Base-by-base conservation (phyloP, 2,113 vertebrate species). In the Callipepla californica region DNA sequence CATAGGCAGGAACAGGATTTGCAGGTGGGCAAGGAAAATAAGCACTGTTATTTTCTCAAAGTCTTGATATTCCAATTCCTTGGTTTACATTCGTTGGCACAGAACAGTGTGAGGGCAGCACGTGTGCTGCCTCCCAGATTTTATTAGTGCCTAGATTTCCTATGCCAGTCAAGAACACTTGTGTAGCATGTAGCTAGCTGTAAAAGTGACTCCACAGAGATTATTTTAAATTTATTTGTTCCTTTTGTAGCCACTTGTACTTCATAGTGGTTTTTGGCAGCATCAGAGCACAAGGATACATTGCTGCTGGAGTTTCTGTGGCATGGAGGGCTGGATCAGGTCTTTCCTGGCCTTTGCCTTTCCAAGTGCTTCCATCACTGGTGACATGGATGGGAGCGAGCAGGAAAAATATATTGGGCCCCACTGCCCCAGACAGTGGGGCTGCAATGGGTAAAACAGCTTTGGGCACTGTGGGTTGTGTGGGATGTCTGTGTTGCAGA, bases 21-120 rank as follows among this genome's bases (percentile, higher is more conserved):
- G 58, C 90, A 91, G 93, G 96, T 90, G 94, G 91, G 79, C 87
- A 93, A 70, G 65, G 85, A 76, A 92, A 94, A 90, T 79, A 93
- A 94, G 34, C 73, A 68, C 68, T 66, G 65, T 72, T 82, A 88
- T 94, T 96, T 94, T 88, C 90, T 72, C 40, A 15, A 68, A 88
- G 77, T 91, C 88, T 75, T 86, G 58, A 70, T 95, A 91, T 88
- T 90, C 58, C 82, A 34, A 25, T 90, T 85, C 44, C 34, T 93
- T 48, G 74, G 85, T 80, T 94, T 83, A 21, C 25, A 38, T 68
- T 94, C 51, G 32, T 83, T 91, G 89, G 55, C 68, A 73, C 87
- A 89, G 91, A 50, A 83, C 82, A 85, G 62, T 36, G 63, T 14
- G 50, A 94, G 50, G 84, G 59, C 68, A 91, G 79, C 32, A 16